Evolutionary conservation across 2,797 vertebrate genomes (phyloP).

Genomic region (Pygocentrus nattereri): DNA sequence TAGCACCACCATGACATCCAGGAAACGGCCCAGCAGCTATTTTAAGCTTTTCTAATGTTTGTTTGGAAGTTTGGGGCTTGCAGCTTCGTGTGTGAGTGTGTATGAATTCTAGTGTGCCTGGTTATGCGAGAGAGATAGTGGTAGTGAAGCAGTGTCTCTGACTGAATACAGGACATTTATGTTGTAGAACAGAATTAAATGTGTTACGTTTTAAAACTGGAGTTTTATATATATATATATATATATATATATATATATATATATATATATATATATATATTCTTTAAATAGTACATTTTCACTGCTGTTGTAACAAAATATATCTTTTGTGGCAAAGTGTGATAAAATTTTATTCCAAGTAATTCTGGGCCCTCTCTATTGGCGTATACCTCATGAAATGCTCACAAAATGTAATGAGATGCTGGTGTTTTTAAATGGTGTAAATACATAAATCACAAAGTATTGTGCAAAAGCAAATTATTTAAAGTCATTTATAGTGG

Average conservation of each 20-base stretch:
- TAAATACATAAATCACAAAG: neutral
- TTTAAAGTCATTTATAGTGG: no score
- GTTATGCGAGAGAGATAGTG: constrained; percentile 23
- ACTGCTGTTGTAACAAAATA: no score
- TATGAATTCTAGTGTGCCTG: neutral
- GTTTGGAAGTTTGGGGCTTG: constrained; percentile 64
- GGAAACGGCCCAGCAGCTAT: constrained; percentile 71
- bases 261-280: no score
- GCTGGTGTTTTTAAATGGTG: neutral
- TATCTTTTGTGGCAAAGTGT: no score
- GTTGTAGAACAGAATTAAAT: neutral
- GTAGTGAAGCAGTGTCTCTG: neutral
- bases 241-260: no score
- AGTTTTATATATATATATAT: no score
- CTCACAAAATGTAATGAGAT: neutral
- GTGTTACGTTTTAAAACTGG: neutral
- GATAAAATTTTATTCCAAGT: no score
- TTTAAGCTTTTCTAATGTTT: constrained; percentile 73
- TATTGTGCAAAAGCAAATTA: no score
- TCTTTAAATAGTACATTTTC: no score
- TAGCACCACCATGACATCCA: constrained; percentile 70
- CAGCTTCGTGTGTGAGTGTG: constrained; percentile 18
- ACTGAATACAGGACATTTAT: neutral
- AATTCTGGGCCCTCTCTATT: no score
- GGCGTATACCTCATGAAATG: neutral